Evolutionary conservation across 2,888 invertebrate species (phyloP), one percentile per base, ranked within the genome.

Genomic region (Muschampia plurimacula): DNA sequence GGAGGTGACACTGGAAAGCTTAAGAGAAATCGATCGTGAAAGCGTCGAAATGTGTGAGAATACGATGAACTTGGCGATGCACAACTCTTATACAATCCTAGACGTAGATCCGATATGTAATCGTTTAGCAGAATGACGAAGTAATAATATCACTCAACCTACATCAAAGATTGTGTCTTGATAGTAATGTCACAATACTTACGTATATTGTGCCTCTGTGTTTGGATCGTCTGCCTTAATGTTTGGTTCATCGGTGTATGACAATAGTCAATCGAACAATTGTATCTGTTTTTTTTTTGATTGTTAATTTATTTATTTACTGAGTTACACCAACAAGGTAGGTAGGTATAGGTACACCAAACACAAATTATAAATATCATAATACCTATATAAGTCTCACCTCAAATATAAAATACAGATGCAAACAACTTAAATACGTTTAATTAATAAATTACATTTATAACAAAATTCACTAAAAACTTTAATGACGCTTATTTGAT

Each of bases 1-100:
- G 60, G 22, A 55, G 55, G 60, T 72, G 71, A 72, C 71, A 72
- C 52, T 72, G 72, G 78, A 80, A 80, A 78, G 80, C 79, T 79
- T 77, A 76, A 81, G 90, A 85, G 89, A 91, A 90, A 91, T 87
- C 88, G 82, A 87, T 86, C 86, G 89, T 83, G 91, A 91, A 91
- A 90, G 90, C 87, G 86, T 84, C 84, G 82, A 86, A 88, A 87
- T 86, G 84, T 84, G 80, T 85, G 85, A 84, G 85, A 88, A 78
- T 78, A 75, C 78, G 75, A 66, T 73, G 74, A 77, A 77, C 78
- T 77, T 77, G 77, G 63, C 36, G 66, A 22, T 32, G 49, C 41
- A 72, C 52, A 67, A 52, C 22, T 36, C 63, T 72, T 72, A 70
- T 74, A 74, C 65, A 74, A 75, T 74, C 55, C 13, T 32, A 67